phyloP scores from a whole-genome alignment of 2,888 invertebrate species.

The Volucella bombylans region DNA sequence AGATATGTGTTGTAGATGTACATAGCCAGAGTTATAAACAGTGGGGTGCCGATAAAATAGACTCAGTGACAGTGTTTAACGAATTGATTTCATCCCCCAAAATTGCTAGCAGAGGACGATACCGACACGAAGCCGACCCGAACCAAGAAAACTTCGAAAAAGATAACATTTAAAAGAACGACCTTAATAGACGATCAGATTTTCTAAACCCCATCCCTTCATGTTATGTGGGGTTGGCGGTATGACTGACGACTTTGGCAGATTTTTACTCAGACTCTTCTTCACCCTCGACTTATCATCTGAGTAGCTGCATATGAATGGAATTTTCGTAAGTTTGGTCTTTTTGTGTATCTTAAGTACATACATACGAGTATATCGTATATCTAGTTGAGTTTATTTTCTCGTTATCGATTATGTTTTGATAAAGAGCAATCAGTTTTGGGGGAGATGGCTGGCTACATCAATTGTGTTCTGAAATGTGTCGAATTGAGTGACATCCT shows the following conservation, averaged over 20 bases:
- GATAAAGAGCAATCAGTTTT: conserved; percentile 47
- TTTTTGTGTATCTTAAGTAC: conserved; percentile 16
- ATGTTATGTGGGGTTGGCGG: background rate
- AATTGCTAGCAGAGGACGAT: conserved; percentile 60
- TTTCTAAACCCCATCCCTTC: conserved; percentile 36
- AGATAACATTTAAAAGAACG: conserved; percentile 37
- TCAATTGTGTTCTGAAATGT: conserved; percentile 45
- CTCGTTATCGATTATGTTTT: conserved; percentile 67
- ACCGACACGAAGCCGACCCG: conserved; percentile 17
- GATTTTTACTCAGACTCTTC: conserved; percentile 37
- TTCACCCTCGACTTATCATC: conserved; percentile 52
- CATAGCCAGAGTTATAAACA: conserved; percentile 33
- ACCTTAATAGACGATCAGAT: conserved; percentile 65
- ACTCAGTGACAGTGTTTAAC: conserved; percentile 67
- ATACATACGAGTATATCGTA: background rate
- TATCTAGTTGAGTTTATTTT: conserved; percentile 65
- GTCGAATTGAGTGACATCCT: conserved; percentile 56
- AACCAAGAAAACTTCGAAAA: conserved; percentile 19
- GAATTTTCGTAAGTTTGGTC: conserved; percentile 58
- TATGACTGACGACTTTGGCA: conserved; percentile 50
- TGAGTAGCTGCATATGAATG: conserved; percentile 73
- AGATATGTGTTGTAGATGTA: conserved; percentile 2
- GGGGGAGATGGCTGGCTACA: background rate
- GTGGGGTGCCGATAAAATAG: conserved; percentile 54
- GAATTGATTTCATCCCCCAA: conserved; percentile 71